phyloP scores from a whole-genome alignment of 2,888 invertebrate species.

The Hemithea aestivaria region DNA sequence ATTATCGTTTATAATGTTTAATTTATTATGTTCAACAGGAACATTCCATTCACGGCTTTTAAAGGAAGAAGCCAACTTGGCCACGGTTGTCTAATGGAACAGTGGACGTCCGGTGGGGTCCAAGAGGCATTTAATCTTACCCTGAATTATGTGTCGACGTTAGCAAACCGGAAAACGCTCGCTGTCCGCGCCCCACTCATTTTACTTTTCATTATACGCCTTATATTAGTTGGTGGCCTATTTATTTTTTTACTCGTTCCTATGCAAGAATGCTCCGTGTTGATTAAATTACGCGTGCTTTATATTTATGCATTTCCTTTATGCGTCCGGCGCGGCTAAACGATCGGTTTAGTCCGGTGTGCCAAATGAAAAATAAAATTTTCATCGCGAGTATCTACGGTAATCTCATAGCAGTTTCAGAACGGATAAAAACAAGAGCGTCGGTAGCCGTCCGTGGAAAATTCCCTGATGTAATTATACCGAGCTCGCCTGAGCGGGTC shows the following conservation, averaged over 20 bases:
- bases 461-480: slow-evolving; percentile 75
- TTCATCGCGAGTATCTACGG: slow-evolving; percentile 9
- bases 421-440: slow-evolving; percentile 51
- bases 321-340: not conserved
- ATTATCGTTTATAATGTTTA: too few relatives aligned
- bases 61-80: slow-evolving; percentile 16
- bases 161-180: slow-evolving; percentile 64
- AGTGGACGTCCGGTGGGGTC: slow-evolving; percentile 63
- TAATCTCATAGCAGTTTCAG: slow-evolving; percentile 32
- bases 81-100: slow-evolving; percentile 60
- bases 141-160: slow-evolving; percentile 73
- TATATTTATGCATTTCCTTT: not conserved
- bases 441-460: slow-evolving; percentile 37
- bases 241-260: slow-evolving; percentile 31
- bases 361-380: slow-evolving; percentile 17
- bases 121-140: slow-evolving; percentile 73
- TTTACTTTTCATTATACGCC: slow-evolving; percentile 59
- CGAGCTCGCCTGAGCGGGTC: slow-evolving; percentile 54
- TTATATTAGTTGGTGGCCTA: slow-evolving; percentile 39
- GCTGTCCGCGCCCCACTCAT: slow-evolving; percentile 60
- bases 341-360: slow-evolving; percentile 1
- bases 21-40: slow-evolving; percentile 2
- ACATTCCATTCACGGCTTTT: not conserved
- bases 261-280: not conserved
- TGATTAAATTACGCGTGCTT: slow-evolving; percentile 1